Percentiles rank a stretch among this genome's conserved stretches.
These are phyloP conservation scores for Hydrochoerus hydrochaeris DNA, from an alignment of 2,113 vertebrate genomes.

Conservation along the genomic window DNA sequence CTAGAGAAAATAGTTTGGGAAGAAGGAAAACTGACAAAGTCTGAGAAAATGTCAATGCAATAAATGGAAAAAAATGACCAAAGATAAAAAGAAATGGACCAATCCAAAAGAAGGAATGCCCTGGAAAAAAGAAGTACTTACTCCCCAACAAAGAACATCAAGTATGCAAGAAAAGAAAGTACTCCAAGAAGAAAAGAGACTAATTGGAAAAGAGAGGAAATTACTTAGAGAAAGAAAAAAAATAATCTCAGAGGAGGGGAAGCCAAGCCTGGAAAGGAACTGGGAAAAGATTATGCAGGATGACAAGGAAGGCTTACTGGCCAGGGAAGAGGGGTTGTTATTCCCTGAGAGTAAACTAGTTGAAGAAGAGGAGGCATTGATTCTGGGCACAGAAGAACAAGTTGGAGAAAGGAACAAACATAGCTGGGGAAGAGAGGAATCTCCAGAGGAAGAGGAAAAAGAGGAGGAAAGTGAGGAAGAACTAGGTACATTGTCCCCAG, in stretches of 20 bases:
- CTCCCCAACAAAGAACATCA: not conserved
- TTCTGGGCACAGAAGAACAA: not conserved
- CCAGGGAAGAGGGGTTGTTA: not conserved
- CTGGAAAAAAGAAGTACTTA: not conserved
- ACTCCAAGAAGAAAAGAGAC: not conserved
- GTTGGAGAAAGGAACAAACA: not conserved
- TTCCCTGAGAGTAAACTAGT: not conserved
- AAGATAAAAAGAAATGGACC: not conserved
- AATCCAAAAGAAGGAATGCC: not conserved
- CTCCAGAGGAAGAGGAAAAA: not conserved
- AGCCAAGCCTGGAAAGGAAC: not conserved
- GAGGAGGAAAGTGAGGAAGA: not conserved
- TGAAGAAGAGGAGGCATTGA: not conserved
- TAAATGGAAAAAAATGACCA: not conserved
- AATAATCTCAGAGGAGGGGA: not conserved
- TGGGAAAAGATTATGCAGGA: not conserved
- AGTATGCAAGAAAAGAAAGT: not conserved
- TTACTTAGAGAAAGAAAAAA: not conserved
- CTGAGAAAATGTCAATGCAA: constrained; percentile 13
- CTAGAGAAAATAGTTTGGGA: not conserved
- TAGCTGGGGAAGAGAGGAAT: not conserved
- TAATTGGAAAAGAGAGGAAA: not conserved
- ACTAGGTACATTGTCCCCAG: not conserved
- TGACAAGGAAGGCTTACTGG: not conserved
- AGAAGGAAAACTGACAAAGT: not conserved